Conservation (phyloP, 92 coral and sea anemone genomes). For the Epizoanthus stellaris region DNA sequence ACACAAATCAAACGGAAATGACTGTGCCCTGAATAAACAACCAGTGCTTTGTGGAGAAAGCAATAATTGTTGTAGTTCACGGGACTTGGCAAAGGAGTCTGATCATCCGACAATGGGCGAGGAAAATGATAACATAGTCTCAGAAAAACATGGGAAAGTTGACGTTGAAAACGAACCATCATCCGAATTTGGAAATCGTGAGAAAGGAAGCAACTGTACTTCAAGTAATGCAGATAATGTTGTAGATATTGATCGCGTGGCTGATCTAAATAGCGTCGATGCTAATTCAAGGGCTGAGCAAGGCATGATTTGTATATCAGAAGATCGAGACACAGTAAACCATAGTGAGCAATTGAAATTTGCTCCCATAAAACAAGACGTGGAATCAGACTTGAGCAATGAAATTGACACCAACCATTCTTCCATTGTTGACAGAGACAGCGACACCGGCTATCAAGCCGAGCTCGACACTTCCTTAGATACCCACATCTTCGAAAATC, state of each 20-base stretch:
- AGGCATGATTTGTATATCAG: background rate
- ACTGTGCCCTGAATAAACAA: background rate
- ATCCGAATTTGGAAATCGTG: slow-evolving; percentile 23
- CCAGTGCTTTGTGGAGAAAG: background rate
- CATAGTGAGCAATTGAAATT: background rate
- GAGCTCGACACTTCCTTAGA: background rate
- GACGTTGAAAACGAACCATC: background rate
- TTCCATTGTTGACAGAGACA: background rate
- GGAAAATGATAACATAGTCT: background rate
- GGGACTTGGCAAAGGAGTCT: background rate
- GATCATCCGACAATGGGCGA: slow-evolving; percentile 28
- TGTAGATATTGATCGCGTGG: background rate
- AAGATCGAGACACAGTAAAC: background rate
- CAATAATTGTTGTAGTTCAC: background rate
- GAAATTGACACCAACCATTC: background rate
- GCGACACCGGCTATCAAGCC: slow-evolving; percentile 8
- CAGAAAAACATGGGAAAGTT: slow-evolving; percentile 1
- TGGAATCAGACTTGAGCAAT: background rate
- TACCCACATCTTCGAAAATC: background rate
- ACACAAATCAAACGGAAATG: background rate
- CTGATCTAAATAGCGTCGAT: background rate
- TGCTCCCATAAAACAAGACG: background rate
- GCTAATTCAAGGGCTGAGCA: background rate
- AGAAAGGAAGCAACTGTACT: background rate
- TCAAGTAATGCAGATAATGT: background rate